These are phyloP conservation scores for Falco naumanni DNA, from an alignment of 2,797 vertebrate species.

Conservation along the genomic window DNA sequence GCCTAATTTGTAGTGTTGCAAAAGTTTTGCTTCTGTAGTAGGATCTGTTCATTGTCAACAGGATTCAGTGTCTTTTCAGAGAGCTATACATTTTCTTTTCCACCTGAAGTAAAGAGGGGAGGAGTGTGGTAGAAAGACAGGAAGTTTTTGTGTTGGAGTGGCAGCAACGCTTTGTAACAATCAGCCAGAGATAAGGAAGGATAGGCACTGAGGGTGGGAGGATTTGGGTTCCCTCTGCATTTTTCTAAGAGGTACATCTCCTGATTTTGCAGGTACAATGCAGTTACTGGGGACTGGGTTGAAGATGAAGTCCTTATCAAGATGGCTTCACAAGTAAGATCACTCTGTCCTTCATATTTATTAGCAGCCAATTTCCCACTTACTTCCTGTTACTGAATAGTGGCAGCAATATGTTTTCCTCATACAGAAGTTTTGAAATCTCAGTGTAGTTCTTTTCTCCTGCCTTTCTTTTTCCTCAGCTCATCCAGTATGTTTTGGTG, in stretches of 20 bases:
- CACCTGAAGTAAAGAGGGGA: not conserved
- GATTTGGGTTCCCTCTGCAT: not conserved
- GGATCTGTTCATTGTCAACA: not conserved
- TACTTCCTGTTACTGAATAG: not conserved
- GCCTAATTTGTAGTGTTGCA: not conserved
- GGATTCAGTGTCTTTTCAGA: not conserved
- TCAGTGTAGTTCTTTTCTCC: not conserved
- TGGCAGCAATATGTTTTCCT: not conserved
- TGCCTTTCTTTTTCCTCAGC: not conserved
- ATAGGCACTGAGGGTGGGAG: not conserved
- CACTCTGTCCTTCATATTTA: not conserved
- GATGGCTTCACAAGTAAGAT: conserved; percentile 90
- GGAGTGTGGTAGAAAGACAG: not conserved
- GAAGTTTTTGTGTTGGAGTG: not conserved
- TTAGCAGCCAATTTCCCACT: not conserved
- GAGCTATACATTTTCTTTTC: not conserved
- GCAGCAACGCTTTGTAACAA: not conserved
- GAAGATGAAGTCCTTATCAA: conserved; percentile 93
- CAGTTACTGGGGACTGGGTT: conserved; percentile 89
- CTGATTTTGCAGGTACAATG: conserved; percentile 87
- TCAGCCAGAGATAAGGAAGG: not conserved
- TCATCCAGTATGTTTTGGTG: not conserved
- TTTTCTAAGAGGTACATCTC: not conserved
- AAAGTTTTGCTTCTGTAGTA: not conserved
- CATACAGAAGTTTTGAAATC: not conserved